Percentiles rank a stretch among this genome's conserved stretches.
These are phyloP conservation scores for Tenthredo amoena DNA, from an alignment of 2,888 invertebrate species.

Conservation along the genomic window DNA sequence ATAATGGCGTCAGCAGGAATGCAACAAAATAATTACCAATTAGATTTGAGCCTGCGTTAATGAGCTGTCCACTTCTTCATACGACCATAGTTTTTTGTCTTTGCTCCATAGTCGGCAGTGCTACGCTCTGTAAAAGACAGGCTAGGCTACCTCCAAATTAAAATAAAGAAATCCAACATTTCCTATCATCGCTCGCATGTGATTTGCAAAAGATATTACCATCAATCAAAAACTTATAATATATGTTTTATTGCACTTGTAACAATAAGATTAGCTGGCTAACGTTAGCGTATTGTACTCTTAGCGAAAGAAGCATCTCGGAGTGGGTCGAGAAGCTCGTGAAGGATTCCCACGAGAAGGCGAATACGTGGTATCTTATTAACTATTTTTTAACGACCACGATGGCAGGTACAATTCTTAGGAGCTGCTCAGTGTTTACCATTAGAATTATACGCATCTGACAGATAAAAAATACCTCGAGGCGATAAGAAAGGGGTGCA, in stretches of 20 bases:
- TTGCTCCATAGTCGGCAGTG: neutral
- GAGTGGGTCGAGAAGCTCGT: conserved; percentile 6
- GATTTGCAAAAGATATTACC: neutral
- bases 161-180: neutral
- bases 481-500: conserved; percentile 19
- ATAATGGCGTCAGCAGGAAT: conserved; percentile 51
- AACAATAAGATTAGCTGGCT: conserved; percentile 11
- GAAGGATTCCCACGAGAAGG: conserved; percentile 27
- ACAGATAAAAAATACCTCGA: neutral
- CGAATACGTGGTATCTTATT: conserved; percentile 16
- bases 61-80: conserved; percentile 47
- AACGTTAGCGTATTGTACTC: neutral
- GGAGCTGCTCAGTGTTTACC: conserved; percentile 21
- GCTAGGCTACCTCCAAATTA: neutral
- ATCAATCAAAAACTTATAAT: neutral
- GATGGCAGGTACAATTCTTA: conserved; percentile 12
- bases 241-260: neutral
- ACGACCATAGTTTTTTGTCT: conserved; percentile 1
- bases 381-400: conserved; percentile 9
- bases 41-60: conserved; percentile 45
- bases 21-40: conserved; percentile 53
- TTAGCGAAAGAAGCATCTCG: neutral
- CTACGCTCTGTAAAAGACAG: neutral
- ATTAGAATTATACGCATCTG: neutral
- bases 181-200: neutral